Conservation (phyloP, 2,797 vertebrate species). For the Orientallactaga sibirica region DNA sequence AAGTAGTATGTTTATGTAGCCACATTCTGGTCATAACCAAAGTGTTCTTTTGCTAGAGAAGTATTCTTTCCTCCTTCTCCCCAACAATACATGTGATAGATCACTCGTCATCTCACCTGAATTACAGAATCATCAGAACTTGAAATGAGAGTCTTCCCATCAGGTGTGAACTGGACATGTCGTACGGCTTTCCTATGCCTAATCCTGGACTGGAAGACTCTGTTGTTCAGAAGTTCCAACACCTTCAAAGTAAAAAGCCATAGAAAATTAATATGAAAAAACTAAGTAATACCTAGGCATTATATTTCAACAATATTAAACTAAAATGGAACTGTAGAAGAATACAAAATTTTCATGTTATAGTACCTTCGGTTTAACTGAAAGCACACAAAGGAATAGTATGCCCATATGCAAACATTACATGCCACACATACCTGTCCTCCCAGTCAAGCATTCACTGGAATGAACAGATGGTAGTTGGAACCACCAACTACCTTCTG, state of each 20-base stretch:
- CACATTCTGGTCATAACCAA: neutral
- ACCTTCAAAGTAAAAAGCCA: constrained; percentile 89
- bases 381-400: constrained; percentile 22
- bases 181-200: constrained; percentile 92
- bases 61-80: neutral
- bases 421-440: neutral
- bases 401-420: neutral
- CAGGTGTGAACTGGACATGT: constrained; percentile 92
- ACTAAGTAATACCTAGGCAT: neutral
- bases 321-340: constrained; percentile 4
- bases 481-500: constrained; percentile 46
- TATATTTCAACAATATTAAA: neutral
- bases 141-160: constrained; percentile 92
- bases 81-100: neutral
- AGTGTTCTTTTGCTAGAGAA: neutral
- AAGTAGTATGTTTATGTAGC: neutral
- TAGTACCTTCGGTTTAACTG: constrained; percentile 3
- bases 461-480: constrained; percentile 5
- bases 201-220: constrained; percentile 86
- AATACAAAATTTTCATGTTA: neutral
- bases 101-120: constrained; percentile 87
- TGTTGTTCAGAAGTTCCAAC: constrained; percentile 91
- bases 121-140: constrained; percentile 94
- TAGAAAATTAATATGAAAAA: constrained; percentile 53
- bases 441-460: constrained; percentile 30